Conservation (phyloP, 1,140 invertebrate species). For the Centruroides sculpturatus region DNA sequence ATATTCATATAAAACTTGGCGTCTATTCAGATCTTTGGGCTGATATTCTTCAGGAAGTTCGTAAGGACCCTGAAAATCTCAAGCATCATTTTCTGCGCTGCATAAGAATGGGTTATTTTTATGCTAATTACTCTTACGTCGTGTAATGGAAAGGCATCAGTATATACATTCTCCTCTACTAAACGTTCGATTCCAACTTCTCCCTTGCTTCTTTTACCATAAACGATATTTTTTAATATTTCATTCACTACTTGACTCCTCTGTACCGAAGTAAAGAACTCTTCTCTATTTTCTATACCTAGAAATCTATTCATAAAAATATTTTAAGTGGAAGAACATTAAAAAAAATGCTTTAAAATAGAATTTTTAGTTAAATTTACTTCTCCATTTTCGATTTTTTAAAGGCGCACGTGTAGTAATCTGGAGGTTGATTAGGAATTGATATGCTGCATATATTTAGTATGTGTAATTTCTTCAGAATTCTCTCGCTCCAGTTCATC, state of each 20-base stretch:
- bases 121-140: constrained; percentile 36
- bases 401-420: constrained; percentile 45
- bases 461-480: constrained; percentile 32
- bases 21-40: constrained; percentile 44
- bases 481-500: constrained; percentile 37
- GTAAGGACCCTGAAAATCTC: constrained; percentile 32
- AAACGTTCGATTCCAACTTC: constrained; percentile 59
- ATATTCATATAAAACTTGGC: constrained; percentile 41
- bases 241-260: constrained; percentile 39
- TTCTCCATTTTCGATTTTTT: constrained; percentile 42
- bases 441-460: constrained; percentile 40
- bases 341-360: background rate
- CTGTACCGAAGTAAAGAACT: constrained; percentile 40
- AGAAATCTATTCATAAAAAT: constrained; percentile 32
- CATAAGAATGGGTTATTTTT: too few species aligned
- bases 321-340: too few species aligned
- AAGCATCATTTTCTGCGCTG: background rate
- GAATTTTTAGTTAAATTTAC: constrained; percentile 20
- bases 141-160: constrained; percentile 61
- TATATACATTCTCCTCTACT: constrained; percentile 52
- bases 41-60: constrained; percentile 35
- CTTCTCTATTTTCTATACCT: constrained; percentile 37
- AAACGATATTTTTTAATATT: constrained; percentile 39
- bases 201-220: constrained; percentile 41
- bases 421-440: constrained; percentile 40